These are phyloP conservation scores for Leptonema lineaticorne DNA, from an alignment of 1,140 invertebrate genomes.

Conservation along the genomic window DNA sequence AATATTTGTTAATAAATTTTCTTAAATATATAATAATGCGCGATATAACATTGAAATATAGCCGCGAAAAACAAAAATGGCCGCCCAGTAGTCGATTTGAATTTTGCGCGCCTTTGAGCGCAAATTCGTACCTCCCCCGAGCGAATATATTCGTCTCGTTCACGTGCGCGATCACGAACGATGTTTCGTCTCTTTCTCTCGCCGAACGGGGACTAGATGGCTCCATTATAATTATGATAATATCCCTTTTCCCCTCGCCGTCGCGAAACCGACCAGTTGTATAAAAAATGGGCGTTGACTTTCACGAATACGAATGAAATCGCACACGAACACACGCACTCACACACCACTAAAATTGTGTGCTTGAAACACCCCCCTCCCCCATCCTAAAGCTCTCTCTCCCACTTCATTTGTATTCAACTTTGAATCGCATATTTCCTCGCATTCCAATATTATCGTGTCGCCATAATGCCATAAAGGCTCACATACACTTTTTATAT, in stretches of 20 bases:
- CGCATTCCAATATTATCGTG: slow-evolving; percentile 16
- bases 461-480: not conserved
- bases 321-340: slow-evolving; percentile 18
- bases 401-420: slow-evolving; percentile 35
- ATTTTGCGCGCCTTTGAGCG: slow-evolving; percentile 4
- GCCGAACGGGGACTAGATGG: slow-evolving; percentile 24
- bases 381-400: not conserved
- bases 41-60: no score
- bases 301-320: no score
- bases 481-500: not conserved
- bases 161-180: not conserved
- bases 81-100: not conserved
- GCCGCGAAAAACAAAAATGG: slow-evolving; percentile 6
- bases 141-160: not conserved
- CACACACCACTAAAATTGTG: not conserved
- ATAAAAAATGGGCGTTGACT: slow-evolving; percentile 30
- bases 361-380: no score
- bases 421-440: slow-evolving; percentile 39
- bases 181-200: not conserved
- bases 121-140: not conserved
- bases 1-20: no score
- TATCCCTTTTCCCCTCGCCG: slow-evolving; percentile 4
- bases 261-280: slow-evolving; percentile 16
- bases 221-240: slow-evolving; percentile 38
- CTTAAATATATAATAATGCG: no score